Evolutionary conservation across 2,888 invertebrate genomes (phyloP).

Genomic region (Temnothorax rugatulus): DNA sequence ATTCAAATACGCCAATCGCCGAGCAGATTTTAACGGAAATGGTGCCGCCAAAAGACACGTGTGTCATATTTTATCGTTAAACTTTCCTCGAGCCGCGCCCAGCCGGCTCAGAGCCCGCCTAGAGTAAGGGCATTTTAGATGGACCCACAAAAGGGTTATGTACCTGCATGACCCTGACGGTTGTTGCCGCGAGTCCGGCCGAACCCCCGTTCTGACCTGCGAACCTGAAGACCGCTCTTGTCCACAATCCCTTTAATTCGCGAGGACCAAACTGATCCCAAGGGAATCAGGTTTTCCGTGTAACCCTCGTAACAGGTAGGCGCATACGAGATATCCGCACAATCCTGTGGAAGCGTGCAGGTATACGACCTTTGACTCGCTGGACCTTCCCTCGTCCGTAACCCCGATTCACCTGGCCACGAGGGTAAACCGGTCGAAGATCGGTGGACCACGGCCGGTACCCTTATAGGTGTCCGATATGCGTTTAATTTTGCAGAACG

Average conservation of each 20-base stretch:
- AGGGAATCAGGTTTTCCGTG: conserved; percentile 77
- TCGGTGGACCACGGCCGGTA: conserved; percentile 8
- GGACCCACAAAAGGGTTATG: conserved; percentile 81
- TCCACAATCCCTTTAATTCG: conserved; percentile 47
- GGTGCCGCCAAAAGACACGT: conserved; percentile 23
- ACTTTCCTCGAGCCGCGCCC: conserved; percentile 6
- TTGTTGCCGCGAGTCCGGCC: conserved; percentile 76
- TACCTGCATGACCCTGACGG: conserved; percentile 83
- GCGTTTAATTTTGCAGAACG: conserved; percentile 33
- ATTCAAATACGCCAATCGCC: conserved; percentile 40
- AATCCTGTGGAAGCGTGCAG: conserved; percentile 78
- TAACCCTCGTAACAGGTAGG: conserved; percentile 68
- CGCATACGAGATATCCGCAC: neutral
- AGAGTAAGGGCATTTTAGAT: conserved; percentile 81
- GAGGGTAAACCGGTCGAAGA: conserved; percentile 32
- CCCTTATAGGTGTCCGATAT: neutral
- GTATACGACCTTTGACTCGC: conserved; percentile 79
- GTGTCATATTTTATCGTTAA: conserved; percentile 50
- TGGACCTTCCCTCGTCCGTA: conserved; percentile 26
- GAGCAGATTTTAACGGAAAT: conserved; percentile 24
- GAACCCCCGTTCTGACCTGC: conserved; percentile 76
- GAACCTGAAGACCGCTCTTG: conserved; percentile 60
- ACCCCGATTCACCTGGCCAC: conserved; percentile 33
- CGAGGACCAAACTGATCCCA: conserved; percentile 30
- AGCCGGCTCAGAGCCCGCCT: conserved; percentile 14